phyloP scores from a whole-genome alignment of 2,888 invertebrate genomes.

The Tuta absoluta region DNA sequence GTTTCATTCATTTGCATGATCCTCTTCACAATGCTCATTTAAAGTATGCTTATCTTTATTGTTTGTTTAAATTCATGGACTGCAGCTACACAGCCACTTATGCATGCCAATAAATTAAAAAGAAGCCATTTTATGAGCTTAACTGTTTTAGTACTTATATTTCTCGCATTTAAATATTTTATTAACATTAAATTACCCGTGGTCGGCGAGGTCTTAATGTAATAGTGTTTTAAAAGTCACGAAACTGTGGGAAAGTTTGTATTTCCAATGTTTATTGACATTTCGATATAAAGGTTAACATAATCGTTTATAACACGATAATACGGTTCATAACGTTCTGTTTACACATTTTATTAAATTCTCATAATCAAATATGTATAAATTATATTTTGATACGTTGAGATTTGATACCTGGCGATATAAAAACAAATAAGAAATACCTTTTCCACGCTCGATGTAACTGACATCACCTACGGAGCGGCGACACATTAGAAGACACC shows the following conservation, averaged over 20 bases:
- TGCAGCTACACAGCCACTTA: neutral
- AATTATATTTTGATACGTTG: conserved; percentile 48
- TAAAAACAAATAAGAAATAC: conserved; percentile 52
- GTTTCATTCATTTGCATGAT: conserved; percentile 25
- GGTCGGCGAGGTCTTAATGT: conserved; percentile 38
- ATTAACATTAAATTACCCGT: conserved; percentile 42
- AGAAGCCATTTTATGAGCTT: conserved; percentile 15
- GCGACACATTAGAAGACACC: conserved; percentile 62
- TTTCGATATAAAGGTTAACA: conserved; percentile 51
- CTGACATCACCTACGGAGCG: conserved; percentile 62
- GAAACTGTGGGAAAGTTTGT: conserved; percentile 58
- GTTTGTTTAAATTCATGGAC: conserved; percentile 22
- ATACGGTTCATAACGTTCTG: conserved; percentile 53
- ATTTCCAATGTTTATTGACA: conserved; percentile 54
- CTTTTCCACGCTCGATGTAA: conserved; percentile 44
- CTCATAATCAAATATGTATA: conserved; percentile 62
- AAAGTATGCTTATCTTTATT: conserved; percentile 22
- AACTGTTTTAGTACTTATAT: conserved; percentile 17
- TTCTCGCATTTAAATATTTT: conserved; percentile 35
- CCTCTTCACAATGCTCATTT: conserved; percentile 12
- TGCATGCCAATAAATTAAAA: conserved; percentile 17
- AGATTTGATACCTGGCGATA: conserved; percentile 49
- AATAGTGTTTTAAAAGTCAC: conserved; percentile 45
- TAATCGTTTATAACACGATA: conserved; percentile 56
- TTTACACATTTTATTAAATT: conserved; percentile 60